These are phyloP conservation scores for Pseudoatta argentina DNA, from an alignment of 1,140 invertebrate genomes.

Conservation along the genomic window DNA sequence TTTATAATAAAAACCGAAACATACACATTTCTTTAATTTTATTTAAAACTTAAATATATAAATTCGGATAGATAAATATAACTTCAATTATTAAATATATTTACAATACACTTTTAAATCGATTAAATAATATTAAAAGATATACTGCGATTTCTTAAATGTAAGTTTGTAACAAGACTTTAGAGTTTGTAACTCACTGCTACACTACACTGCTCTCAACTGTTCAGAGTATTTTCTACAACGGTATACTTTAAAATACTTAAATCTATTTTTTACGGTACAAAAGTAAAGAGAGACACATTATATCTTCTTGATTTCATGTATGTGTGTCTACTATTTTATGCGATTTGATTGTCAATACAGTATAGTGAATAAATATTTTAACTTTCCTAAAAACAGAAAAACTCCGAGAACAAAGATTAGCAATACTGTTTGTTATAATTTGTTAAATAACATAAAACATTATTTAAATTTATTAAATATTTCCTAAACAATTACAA, in stretches of 20 bases:
- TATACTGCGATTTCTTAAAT: neutral
- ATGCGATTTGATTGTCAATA: slow-evolving; percentile 13
- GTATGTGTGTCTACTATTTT: neutral
- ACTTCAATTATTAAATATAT: slow-evolving; percentile 16
- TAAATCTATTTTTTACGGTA: slow-evolving; percentile 53
- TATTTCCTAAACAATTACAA: slow-evolving; percentile 1
- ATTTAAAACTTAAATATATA: slow-evolving; percentile 8
- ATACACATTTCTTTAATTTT: slow-evolving; percentile 3
- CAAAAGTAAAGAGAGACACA: slow-evolving; percentile 22
- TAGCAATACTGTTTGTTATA: neutral
- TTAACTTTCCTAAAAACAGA: slow-evolving; percentile 1
- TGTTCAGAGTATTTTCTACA: slow-evolving; percentile 9
- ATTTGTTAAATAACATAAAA: neutral
- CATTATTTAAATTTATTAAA: neutral
- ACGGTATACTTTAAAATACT: slow-evolving; percentile 6
- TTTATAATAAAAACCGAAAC: neutral
- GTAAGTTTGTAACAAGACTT: slow-evolving; percentile 20
- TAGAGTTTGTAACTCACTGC: neutral
- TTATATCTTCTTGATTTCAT: slow-evolving; percentile 11
- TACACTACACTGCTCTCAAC: neutral
- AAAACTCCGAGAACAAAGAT: neutral
- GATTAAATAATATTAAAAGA: neutral
- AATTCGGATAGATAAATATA: neutral
- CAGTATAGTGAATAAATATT: neutral
- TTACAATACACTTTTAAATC: neutral